Base-by-base conservation (phyloP, 2,797 vertebrate species). In the Lithobates pipiens region DNA sequence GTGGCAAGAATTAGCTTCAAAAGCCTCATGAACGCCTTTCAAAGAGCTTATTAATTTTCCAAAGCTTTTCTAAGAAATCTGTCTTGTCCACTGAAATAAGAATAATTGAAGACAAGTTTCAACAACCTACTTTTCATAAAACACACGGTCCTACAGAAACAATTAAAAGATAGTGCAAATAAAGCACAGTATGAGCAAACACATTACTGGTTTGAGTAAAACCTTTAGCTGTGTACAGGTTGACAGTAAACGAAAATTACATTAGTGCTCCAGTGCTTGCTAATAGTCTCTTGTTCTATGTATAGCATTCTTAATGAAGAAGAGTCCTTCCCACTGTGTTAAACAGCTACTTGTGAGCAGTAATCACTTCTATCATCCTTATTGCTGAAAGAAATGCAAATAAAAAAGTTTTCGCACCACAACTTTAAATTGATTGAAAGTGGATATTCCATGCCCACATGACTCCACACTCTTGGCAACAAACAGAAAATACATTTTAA, bases 241-340 rank as follows among this genome's bases (percentile, higher is more conserved):
- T 81, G 39, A 42, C 79, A 61, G 15, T 25, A 87, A 68, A 83
- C 83, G 39, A 87, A 83, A 44, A 83, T 87, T 83, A 75, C 80
- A 79, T 72, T 83, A 77, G 39, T 69, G 61, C 75, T 44, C 21
- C 75, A 82, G 7, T 32, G 70, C 32, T 36, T 77, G 36, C 63
- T 87, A 79, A 87, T 78, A 54, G 85, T 32, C 76, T 83, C 80
- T 83, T 79, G 80, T 87, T 83, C 80, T 83, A 87, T 87, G 69
- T 87, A 83, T 87, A 87, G 76, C 85, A 57, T 83, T 79, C 84
- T 69, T 87, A 87, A 87, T 87, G 80, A 87, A 87, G 80, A 87
- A 87, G 80, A 87, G 63, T 25, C 76, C 44, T 87, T 79, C 85
- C 85, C 29, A 83, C 85, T 83, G 80, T 75, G 85, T 79, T 75